A percentile compares a stretch with the other conserved stretches of the same genome.
Evolutionary conservation across 2,113 vertebrate genomes (phyloP).

Genomic region (Salvelinus fontinalis): DNA sequence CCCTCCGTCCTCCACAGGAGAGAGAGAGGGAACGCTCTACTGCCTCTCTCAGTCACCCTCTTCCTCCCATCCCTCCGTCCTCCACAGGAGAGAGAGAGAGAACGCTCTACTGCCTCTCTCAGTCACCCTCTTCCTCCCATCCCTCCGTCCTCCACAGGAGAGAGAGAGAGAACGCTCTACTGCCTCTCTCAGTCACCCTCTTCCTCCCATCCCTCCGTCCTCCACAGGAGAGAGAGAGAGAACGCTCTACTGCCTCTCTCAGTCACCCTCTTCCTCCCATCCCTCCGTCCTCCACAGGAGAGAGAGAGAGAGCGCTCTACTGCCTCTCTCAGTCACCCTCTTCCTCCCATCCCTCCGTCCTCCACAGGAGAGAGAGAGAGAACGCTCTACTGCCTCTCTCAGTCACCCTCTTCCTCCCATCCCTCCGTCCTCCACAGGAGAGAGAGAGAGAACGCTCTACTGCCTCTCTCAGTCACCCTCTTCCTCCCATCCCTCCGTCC

Average conservation of each 20-base stretch:
- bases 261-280: conserved; percentile 6
- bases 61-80: conserved; percentile 38
- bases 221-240: conserved; percentile 28
- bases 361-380: conserved; percentile 28
- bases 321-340: background rate
- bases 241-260: background rate
- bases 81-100: conserved; percentile 28
- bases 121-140: conserved; percentile 6
- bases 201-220: conserved; percentile 38
- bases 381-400: background rate
- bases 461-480: background rate
- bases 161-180: conserved; percentile 11
- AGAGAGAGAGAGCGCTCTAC: conserved; percentile 11
- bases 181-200: background rate
- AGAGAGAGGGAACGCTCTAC: conserved; percentile 10
- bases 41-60: background rate
- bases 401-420: conserved; percentile 6
- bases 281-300: conserved; percentile 41
- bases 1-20: conserved; percentile 41
- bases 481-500: conserved; percentile 38
- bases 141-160: conserved; percentile 41
- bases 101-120: background rate
- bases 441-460: conserved; percentile 11
- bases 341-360: conserved; percentile 38
- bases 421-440: conserved; percentile 41